phyloP scores from a whole-genome alignment of 2,113 vertebrate genomes.

The Ancistrus triradiatus region DNA sequence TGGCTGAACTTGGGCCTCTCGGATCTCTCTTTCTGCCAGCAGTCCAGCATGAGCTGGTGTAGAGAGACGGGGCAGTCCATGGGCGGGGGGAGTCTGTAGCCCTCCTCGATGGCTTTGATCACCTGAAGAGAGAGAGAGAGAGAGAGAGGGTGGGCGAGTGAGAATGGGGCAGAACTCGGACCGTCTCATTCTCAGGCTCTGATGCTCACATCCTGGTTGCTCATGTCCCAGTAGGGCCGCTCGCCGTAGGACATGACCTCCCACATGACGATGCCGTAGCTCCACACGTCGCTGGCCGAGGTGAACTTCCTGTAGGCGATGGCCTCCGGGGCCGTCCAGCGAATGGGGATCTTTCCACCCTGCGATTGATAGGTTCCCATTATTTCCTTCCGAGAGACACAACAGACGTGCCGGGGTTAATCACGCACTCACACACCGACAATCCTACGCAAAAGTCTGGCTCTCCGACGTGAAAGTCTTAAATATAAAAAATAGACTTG shows the following conservation, averaged over 20 bases:
- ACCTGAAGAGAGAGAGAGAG: slow-evolving; percentile 66
- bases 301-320: slow-evolving; percentile 95
- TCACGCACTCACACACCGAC: slow-evolving; percentile 36
- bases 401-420: slow-evolving; percentile 44
- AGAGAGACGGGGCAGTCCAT: slow-evolving; percentile 96
- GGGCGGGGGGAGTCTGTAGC: slow-evolving; percentile 89
- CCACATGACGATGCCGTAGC: slow-evolving; percentile 96
- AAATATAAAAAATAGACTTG: too few species aligned
- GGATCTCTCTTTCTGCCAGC: slow-evolving; percentile 91
- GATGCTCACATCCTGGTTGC: slow-evolving; percentile 89
- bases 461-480: too few species aligned
- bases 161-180: slow-evolving; percentile 5
- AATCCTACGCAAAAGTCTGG: background rate
- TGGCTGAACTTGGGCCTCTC: slow-evolving; percentile 95
- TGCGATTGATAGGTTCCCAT: slow-evolving; percentile 73
- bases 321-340: slow-evolving; percentile 94
- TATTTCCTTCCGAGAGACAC: slow-evolving; percentile 58
- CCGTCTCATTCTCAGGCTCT: background rate
- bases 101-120: slow-evolving; percentile 96
- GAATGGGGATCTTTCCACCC: slow-evolving; percentile 95
- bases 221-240: slow-evolving; percentile 96
- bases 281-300: slow-evolving; percentile 90
- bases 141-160: background rate
- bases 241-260: slow-evolving; percentile 97
- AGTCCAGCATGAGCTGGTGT: slow-evolving; percentile 96